Evolutionary conservation across 2,888 invertebrate genomes (phyloP), one percentile per base, ranked within the genome.

Genomic region (Dermolepida albohirtum): DNA sequence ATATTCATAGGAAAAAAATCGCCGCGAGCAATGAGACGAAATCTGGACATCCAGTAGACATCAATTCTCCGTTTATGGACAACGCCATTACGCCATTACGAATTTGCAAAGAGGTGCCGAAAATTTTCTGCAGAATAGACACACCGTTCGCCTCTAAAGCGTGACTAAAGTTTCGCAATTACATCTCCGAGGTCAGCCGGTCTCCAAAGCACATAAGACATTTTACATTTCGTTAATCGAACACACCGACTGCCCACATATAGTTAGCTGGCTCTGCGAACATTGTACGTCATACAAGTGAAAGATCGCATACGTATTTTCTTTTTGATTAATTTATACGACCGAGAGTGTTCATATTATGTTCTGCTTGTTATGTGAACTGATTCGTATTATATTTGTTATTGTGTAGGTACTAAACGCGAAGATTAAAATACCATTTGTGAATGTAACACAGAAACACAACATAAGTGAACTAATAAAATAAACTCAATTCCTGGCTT

Each of bases 101-200:
- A 57, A 27, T 43, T 57, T 29, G 34, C 34, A 57, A 57, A 57
- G 44, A n/a, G 43, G 27, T 43, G 44, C 57, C 57, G 57, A 57
- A 57, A 57, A 57, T 57, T 43, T 57, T 27, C 27, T 57, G 27
- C 41, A 43, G 43, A 44, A 57, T 57, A 29, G 44, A 43, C 43
- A 40, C 54, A 16, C 40, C 39, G 54, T 39, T 27, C 12, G 27
- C 43, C 44, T 29, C 44, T 27, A 47, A 47, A 57, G 44, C 57
- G 57, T 43, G 57, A 57, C 57, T 43, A 57, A 57, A 57, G 44
- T 57, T 57, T 57, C 12, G 27, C 57, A 57, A 57, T 57, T 41
- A 27, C 57, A 5, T 1, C 57, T 43, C 41, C 57, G 57, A 57
- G 57, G 57, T 57, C 57, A 57, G 57, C 57, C 27, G 27, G 57